Conservation (phyloP, 2,113 vertebrate species). For the Zingel zingel region DNA sequence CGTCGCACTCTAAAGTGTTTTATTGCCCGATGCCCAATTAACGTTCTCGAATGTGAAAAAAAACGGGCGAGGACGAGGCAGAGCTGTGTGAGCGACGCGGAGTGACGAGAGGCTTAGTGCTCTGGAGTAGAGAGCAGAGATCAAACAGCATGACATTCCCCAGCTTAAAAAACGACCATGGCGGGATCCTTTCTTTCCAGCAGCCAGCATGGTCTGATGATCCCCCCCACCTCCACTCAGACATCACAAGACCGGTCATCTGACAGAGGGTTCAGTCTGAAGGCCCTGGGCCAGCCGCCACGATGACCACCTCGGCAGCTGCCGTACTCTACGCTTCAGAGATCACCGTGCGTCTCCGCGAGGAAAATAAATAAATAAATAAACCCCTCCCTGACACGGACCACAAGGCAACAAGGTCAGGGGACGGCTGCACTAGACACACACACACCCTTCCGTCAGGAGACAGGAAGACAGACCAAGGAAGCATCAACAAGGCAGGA, state of each 20-base stretch:
- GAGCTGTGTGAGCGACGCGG: background rate
- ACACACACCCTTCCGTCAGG: conserved; percentile 18
- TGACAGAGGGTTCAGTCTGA: conserved; percentile 52
- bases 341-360: background rate
- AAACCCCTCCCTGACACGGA: background rate
- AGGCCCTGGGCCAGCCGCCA: background rate
- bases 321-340: conserved; percentile 12
- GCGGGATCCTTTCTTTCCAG: conserved; percentile 44
- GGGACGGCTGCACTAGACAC: background rate
- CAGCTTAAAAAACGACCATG: conserved; percentile 58
- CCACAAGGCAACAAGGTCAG: conserved; percentile 22
- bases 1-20: conserved; percentile 9
- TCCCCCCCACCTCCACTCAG: conserved; percentile 41
- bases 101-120: conserved; percentile 20
- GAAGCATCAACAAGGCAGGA: background rate
- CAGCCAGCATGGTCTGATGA: conserved; percentile 62
- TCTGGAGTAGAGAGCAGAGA: conserved; percentile 28
- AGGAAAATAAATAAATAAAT: too few species aligned
- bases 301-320: conserved; percentile 29
- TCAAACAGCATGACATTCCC: conserved; percentile 66
- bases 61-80: conserved; percentile 25
- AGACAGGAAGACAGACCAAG: background rate
- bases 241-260: conserved; percentile 80
- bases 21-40: conserved; percentile 33
- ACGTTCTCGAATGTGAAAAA: conserved; percentile 20